Evolutionary conservation across 92 coral and sea anemone genomes (phyloP), one percentile per base, ranked within the genome.

Genomic region (Actinostola sp.): DNA sequence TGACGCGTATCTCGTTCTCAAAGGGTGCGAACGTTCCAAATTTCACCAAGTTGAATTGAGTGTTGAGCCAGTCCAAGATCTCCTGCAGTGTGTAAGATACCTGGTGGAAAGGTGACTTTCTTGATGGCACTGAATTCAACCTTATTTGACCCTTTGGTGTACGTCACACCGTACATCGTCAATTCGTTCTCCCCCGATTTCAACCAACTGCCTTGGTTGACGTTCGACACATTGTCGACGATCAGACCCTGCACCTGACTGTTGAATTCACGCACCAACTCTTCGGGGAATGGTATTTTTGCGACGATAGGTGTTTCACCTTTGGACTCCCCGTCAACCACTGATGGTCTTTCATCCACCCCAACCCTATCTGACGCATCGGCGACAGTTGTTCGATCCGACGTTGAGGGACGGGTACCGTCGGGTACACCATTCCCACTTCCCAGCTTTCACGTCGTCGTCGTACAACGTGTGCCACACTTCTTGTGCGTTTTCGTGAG

Each of bases 391-490:
- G 14, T 14, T 39, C 45, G 45, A 39, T n/a, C n/a, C n/a, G n/a
- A n/a, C n/a, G n/a, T 4, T 13, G 53, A 3, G 53, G 53, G 17
- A 19, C 23, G 53, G 53, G 15, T n/a, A 46, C 3, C 53, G 53
- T 4, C 19, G 15, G 19, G 23, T 13, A 46, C 7, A 19, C 15
- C 53, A 46, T 13, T 3, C 53, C 53, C 19, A 19, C 53, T 46
- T 46, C 53, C 53, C 53, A 46, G 8, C 2, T 46, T 23, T 28
- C 44, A 12, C 25, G 4, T 0, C 49, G n/a, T 62, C 44, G 28
- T n/a, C 72, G 64, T 75, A 62, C 49, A 73, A 8, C 0, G 13
- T 11, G 17, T 28, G 7, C 67, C 75, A 73, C 50, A 73, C 61
- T 12, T 63, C 48, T 14, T 29, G 46, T 5, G 38, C 55, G 17